Percentiles rank a stretch among this genome's conserved stretches.
These are phyloP conservation scores for Otolemur garnettii DNA, from an alignment of 2,113 vertebrate genomes.

Conservation along the genomic window DNA sequence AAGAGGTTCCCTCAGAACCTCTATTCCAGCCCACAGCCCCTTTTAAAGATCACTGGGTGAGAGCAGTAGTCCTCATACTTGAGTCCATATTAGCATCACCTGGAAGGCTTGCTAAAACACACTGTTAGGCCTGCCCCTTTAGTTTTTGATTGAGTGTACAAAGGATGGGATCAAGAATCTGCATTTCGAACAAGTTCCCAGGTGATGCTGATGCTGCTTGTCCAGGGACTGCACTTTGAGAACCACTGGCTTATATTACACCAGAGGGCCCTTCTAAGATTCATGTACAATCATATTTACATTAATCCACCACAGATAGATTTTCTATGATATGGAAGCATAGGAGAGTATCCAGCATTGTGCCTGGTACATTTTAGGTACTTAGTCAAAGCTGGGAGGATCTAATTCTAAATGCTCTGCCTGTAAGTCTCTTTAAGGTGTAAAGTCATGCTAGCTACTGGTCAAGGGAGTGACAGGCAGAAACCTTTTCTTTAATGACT, in stretches of 20 bases:
- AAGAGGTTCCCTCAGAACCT: not conserved
- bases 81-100: not conserved
- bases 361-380: not conserved
- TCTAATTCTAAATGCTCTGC: not conserved
- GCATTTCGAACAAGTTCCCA: slow-evolving; percentile 9
- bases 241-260: not conserved
- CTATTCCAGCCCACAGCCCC: not conserved
- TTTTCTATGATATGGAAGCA: not conserved
- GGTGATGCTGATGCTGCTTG: not conserved
- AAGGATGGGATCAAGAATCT: not conserved
- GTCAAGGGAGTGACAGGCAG: not conserved
- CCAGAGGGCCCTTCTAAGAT: not conserved
- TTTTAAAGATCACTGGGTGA: not conserved
- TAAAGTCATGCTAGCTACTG: not conserved
- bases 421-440: not conserved
- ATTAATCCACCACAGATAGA: not conserved
- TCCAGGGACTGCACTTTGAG: not conserved
- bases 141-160: not conserved
- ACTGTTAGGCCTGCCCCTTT: not conserved
- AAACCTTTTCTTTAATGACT: slow-evolving; percentile 57
- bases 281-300: not conserved
- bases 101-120: not conserved
- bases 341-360: not conserved
- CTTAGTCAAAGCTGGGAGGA: not conserved
- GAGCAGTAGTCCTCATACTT: not conserved